Conservation (phyloP, 1,140 invertebrate species). For the Cydia splendana region DNA sequence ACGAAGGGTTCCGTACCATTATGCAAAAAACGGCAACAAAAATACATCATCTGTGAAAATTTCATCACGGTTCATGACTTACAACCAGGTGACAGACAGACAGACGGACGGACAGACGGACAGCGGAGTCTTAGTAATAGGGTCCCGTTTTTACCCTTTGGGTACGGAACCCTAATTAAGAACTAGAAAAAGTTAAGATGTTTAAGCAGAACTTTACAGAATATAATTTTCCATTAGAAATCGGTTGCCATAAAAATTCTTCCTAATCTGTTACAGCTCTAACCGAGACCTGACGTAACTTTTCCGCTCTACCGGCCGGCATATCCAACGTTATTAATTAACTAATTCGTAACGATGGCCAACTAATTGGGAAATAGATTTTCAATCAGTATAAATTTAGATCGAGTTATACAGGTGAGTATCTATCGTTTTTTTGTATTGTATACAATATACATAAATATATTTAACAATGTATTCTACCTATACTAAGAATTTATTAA, state of each 20-base stretch:
- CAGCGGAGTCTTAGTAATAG: no score
- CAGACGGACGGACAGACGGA: no score
- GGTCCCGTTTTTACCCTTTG: no score
- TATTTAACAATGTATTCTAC: background rate
- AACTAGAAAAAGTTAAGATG: background rate
- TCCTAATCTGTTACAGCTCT: background rate
- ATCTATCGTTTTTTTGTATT: background rate
- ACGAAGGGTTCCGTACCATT: no score
- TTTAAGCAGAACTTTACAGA: background rate
- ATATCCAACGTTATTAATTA: conserved; percentile 21
- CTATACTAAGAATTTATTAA: background rate
- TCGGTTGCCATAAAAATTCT: background rate
- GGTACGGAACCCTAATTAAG: no score
- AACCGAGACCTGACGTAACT: conserved; percentile 3
- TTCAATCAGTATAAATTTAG: background rate
- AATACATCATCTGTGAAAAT: no score
- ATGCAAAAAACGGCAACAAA: no score
- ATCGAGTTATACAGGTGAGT: background rate
- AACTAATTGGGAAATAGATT: conserved; percentile 20
- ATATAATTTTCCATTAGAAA: background rate
- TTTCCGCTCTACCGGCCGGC: background rate
- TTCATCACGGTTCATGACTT: no score
- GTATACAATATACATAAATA: background rate
- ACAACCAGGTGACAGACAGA: no score
- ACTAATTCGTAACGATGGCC: background rate